These are phyloP conservation scores for Bombus consobrinus DNA, from an alignment of 1,140 invertebrate species.

Conservation along the genomic window DNA sequence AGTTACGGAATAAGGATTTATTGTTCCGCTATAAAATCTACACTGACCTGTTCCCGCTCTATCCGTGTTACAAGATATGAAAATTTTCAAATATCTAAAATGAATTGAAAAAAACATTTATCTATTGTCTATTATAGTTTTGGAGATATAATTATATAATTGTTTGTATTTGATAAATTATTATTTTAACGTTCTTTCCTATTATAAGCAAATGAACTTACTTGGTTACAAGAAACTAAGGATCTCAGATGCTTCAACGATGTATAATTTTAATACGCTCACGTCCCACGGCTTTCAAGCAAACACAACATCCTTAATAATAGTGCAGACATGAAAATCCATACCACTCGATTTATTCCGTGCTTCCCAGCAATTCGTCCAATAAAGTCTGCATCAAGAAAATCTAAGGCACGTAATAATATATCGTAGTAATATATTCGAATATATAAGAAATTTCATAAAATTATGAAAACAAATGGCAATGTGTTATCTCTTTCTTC, in stretches of 20 bases:
- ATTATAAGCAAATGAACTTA: not conserved
- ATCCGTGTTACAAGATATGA: no score
- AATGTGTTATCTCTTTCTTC: not conserved
- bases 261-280: not conserved
- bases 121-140: no score
- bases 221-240: not conserved
- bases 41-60: no score
- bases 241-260: not conserved
- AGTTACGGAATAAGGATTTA: not conserved
- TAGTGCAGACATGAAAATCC: not conserved
- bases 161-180: no score
- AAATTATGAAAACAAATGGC: not conserved
- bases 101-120: no score
- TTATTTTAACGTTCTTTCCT: not conserved
- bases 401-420: not conserved
- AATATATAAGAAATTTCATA: not conserved
- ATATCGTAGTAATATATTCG: not conserved
- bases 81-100: no score
- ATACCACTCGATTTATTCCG: not conserved
- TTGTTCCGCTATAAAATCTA: not conserved
- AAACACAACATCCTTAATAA: not conserved
- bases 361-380: not conserved
- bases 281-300: not conserved
- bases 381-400: not conserved
- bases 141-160: not conserved